These are phyloP conservation scores for Galago senegalensis DNA, from an alignment of 2,797 vertebrate species.

Conservation along the genomic window DNA sequence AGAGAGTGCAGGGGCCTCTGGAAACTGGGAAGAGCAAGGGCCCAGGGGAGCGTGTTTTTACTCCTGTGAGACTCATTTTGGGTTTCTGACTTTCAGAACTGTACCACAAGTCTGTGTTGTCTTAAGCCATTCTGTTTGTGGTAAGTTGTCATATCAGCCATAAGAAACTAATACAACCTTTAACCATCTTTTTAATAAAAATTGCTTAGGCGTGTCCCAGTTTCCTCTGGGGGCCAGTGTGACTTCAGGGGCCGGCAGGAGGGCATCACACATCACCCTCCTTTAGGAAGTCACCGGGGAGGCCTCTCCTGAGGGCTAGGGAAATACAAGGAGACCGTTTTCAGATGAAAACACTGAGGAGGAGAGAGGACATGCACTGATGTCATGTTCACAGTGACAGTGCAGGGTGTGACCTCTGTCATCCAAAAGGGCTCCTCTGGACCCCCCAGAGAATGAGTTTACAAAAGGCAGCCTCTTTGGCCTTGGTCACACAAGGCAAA, in stretches of 20 bases:
- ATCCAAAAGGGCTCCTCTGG: not conserved
- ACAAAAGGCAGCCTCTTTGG: not conserved
- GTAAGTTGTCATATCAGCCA: not conserved
- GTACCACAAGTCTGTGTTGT: not conserved
- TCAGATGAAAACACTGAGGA: not conserved
- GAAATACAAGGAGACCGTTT: not conserved
- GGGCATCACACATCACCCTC: rapidly evolving
- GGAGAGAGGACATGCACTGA: not conserved
- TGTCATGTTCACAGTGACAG: not conserved
- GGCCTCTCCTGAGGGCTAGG: not conserved
- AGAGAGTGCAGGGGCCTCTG: not conserved
- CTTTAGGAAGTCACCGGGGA: not conserved
- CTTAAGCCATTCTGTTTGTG: not conserved
- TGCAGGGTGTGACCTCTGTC: not conserved
- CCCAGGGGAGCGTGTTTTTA: not conserved
- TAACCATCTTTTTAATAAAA: too few species aligned
- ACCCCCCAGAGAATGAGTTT: not conserved
- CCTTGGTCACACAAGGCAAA: not conserved
- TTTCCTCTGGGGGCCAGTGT: rapidly evolving
- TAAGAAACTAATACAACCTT: not conserved
- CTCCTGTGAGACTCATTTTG: not conserved
- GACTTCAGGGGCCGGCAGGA: not conserved
- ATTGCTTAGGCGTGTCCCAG: not conserved
- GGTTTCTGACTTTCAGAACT: not conserved
- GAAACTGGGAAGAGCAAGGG: not conserved